These are phyloP conservation scores for Australoheros facetus DNA, from an alignment of 2,797 vertebrate species.

Conservation along the genomic window DNA sequence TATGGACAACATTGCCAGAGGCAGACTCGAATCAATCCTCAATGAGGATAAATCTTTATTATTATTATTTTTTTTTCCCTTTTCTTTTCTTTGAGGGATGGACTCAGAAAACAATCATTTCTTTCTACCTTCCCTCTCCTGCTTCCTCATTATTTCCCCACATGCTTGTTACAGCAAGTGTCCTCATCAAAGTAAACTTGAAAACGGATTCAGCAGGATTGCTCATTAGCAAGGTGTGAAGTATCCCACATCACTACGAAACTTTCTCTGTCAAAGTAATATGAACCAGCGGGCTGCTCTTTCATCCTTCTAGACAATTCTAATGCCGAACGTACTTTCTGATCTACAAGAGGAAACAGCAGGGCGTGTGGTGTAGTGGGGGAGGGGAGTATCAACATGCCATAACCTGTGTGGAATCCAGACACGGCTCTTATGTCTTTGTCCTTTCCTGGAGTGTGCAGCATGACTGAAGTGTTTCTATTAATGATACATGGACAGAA, in stretches of 20 bases:
- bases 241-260: conserved; percentile 68
- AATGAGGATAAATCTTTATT: conserved; percentile 76
- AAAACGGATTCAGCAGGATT: conserved; percentile 74
- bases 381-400: conserved; percentile 61
- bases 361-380: conserved; percentile 53
- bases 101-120: conserved; percentile 78
- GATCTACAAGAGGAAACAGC: conserved; percentile 49
- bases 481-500: conserved; percentile 66
- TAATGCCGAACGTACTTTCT: conserved; percentile 65
- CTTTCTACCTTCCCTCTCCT: conserved; percentile 64
- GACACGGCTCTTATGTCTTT: conserved; percentile 67
- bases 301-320: conserved; percentile 66
- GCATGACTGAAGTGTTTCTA: conserved; percentile 81
- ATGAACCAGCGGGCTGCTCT: conserved; percentile 79
- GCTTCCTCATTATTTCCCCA: conserved; percentile 69
- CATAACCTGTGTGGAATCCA: conserved; percentile 62
- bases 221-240: conserved; percentile 73
- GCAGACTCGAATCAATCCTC: conserved; percentile 80
- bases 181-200: conserved; percentile 77
- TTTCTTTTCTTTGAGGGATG: conserved; percentile 65
- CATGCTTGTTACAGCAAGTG: conserved; percentile 77
- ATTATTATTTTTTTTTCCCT: conserved; percentile 47
- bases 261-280: conserved; percentile 64
- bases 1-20: conserved; percentile 69
- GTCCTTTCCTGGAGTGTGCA: conserved; percentile 73